Evolutionary conservation across 2,113 vertebrate genomes (phyloP).

Genomic region (Eclectus roratus): DNA sequence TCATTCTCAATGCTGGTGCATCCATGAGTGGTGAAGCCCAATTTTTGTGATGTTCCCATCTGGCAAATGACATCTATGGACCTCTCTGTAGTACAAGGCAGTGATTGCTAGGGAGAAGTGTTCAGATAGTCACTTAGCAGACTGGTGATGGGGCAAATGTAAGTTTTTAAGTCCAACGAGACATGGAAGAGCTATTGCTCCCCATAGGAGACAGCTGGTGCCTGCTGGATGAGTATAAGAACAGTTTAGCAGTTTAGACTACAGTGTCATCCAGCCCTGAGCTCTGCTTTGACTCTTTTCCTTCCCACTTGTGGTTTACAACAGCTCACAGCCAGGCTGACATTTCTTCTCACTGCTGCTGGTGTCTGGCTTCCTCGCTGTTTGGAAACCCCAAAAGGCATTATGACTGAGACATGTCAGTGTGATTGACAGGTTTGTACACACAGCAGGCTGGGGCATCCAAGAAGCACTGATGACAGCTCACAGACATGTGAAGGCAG

Average conservation of each 20-base stretch:
- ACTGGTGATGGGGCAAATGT: neutral
- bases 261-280: neutral
- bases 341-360: neutral
- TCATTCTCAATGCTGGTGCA: neutral
- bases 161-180: neutral
- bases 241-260: neutral
- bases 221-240: neutral
- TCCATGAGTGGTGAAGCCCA: neutral
- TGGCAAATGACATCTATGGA: neutral
- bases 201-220: slow-evolving; percentile 4
- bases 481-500: neutral
- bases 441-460: neutral
- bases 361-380: neutral
- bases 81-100: neutral
- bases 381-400: neutral
- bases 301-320: neutral
- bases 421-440: slow-evolving; percentile 27
- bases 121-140: neutral
- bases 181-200: neutral
- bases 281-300: slow-evolving; percentile 16
- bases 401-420: neutral
- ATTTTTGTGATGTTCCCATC: neutral
- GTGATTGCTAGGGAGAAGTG: neutral
- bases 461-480: neutral
- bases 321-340: neutral